Evolutionary conservation across 2,113 vertebrate species (phyloP).

Genomic region (Pogona vitticeps): DNA sequence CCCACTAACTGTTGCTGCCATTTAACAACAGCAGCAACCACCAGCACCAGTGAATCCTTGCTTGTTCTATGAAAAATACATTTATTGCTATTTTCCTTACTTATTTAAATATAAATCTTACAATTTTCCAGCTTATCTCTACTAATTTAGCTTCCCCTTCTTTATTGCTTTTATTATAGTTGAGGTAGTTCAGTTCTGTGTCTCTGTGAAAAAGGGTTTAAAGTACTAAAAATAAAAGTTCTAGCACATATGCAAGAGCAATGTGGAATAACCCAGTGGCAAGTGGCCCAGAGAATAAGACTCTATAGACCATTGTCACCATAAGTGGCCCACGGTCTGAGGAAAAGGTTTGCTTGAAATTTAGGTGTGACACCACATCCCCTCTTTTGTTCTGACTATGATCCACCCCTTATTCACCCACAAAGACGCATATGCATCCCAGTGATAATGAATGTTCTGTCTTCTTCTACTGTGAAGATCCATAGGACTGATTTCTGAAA

Average conservation of each 20-base stretch:
- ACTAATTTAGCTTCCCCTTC: background rate
- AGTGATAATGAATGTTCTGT: constrained; percentile 20
- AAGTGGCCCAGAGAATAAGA: background rate
- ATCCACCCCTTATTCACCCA: too few species aligned
- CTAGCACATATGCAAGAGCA: too few species aligned
- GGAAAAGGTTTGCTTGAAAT: background rate
- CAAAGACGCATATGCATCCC: constrained; percentile 44
- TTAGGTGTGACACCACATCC: too few species aligned
- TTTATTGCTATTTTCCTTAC: background rate
- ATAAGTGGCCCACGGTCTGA: background rate
- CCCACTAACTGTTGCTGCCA: background rate
- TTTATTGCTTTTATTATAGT: background rate
- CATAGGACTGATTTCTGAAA: constrained; percentile 48
- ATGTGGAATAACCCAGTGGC: background rate
- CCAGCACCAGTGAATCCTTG: background rate
- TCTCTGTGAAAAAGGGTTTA: background rate
- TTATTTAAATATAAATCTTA: background rate
- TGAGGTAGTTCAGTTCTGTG: background rate
- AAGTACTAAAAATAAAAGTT: background rate
- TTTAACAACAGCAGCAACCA: background rate
- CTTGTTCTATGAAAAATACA: background rate
- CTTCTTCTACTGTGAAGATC: constrained; percentile 31
- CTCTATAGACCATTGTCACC: constrained; percentile 11
- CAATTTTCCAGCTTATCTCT: background rate
- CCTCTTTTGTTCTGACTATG: too few species aligned